Evolutionary conservation across 2,113 vertebrate genomes (phyloP).

Genomic region (Oceanodroma tethys): DNA sequence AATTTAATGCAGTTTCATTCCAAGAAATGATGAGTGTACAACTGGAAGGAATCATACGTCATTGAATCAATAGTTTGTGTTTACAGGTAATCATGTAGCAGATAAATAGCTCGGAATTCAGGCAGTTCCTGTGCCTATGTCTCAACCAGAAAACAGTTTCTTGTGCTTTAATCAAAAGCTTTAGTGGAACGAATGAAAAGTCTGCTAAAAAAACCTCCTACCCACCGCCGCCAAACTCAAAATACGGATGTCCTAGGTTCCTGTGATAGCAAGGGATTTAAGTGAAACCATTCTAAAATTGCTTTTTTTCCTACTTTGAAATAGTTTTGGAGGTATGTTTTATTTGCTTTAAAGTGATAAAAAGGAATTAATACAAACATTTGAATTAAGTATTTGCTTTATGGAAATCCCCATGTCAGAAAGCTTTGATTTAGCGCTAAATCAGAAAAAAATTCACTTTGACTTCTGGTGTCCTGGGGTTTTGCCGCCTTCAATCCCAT

Average conservation of each 20-base stretch:
- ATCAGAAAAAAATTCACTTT: not conserved
- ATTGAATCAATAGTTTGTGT: not conserved
- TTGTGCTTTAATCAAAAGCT: not conserved
- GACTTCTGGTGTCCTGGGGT: not conserved
- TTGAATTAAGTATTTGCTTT: not conserved
- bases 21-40: not conserved
- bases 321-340: not conserved
- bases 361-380: not conserved
- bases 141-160: not conserved
- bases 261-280: not conserved
- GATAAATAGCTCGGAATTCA: not conserved
- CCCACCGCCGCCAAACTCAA: accelerated
- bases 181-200: not conserved
- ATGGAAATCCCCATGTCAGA: not conserved
- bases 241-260: not conserved
- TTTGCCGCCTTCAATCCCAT: not conserved
- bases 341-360: not conserved
- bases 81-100: not conserved
- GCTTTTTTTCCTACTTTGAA: not conserved
- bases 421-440: not conserved
- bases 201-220: not conserved
- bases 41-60: not conserved
- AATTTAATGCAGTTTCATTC: not conserved
- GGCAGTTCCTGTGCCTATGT: not conserved
- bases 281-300: not conserved